Evolutionary conservation across 37 sponge, comb jelly and placozoan species (phyloP).

Genomic region (Beroe forskalii): DNA sequence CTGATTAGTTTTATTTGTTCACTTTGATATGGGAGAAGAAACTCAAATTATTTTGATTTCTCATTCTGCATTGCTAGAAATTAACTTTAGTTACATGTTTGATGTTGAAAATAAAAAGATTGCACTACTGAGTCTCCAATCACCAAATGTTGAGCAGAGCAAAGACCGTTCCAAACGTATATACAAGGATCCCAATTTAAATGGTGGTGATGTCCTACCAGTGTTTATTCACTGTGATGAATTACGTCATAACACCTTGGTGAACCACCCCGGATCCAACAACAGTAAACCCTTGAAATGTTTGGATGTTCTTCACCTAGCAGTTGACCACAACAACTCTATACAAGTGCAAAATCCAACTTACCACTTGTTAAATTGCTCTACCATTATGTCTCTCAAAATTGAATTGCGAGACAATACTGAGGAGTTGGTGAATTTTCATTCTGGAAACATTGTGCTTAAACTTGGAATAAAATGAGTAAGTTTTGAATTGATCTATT

Average conservation of each 20-base stretch:
- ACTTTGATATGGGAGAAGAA: neutral
- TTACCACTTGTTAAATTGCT: neutral
- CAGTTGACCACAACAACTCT: neutral
- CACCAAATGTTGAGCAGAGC: neutral
- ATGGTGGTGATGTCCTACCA: neutral
- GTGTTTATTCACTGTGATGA: neutral
- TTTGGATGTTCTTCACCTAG: neutral
- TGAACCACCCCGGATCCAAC: neutral
- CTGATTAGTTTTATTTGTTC: neutral
- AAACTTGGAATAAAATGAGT: conserved; percentile 4
- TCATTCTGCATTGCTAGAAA: neutral
- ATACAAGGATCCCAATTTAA: neutral
- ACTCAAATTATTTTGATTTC: neutral
- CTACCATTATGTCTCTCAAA: neutral
- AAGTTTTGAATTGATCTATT: neutral
- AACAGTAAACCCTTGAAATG: neutral
- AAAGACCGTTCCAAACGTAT: neutral
- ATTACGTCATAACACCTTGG: neutral
- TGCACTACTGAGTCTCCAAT: neutral
- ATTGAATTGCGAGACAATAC: neutral
- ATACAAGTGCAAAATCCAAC: neutral
- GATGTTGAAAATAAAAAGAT: conserved; percentile 3
- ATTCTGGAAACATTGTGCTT: neutral
- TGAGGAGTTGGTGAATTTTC: neutral
- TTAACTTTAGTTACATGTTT: neutral